Percentiles rank a stretch among this genome's conserved stretches.
Conservation (phyloP, 2,797 vertebrate species). For the Acanthiza pusilla region DNA sequence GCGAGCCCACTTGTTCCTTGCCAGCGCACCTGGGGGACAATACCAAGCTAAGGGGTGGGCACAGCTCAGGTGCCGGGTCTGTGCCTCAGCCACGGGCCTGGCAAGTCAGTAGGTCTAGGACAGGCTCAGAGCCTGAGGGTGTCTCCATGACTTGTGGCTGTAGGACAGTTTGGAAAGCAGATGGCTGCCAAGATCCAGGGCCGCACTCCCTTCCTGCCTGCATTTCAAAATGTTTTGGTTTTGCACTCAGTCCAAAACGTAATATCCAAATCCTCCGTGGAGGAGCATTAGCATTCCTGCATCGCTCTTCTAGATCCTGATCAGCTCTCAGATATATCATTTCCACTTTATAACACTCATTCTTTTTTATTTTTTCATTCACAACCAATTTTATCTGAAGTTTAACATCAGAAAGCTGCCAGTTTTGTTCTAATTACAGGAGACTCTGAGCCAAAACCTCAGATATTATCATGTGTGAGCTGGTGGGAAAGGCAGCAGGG, state of each 20-base stretch:
- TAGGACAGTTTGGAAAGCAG: background rate
- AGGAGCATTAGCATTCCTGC: background rate
- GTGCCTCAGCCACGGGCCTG: fast-evolving
- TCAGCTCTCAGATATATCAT: background rate
- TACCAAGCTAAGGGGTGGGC: fast-evolving
- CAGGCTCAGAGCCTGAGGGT: background rate
- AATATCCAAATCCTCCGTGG: background rate
- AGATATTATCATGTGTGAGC: constrained; percentile 18
- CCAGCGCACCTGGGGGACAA: fast-evolving
- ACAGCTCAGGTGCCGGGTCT: background rate
- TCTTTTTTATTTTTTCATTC: constrained; percentile 45
- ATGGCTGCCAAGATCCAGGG: background rate
- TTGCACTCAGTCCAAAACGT: background rate
- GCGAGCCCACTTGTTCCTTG: background rate
- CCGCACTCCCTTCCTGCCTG: background rate
- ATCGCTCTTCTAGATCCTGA: background rate
- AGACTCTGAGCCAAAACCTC: constrained; percentile 47
- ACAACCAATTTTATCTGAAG: constrained; percentile 42
- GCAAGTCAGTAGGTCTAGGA: background rate
- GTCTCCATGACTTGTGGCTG: background rate
- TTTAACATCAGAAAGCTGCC: constrained; percentile 26
- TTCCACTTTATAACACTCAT: background rate
- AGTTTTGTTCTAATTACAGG: constrained; percentile 35
- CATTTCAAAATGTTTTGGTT: background rate
- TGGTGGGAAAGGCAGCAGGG: background rate